Conservation (phyloP, 2,888 invertebrate genomes). For the Meteorus colon region DNA sequence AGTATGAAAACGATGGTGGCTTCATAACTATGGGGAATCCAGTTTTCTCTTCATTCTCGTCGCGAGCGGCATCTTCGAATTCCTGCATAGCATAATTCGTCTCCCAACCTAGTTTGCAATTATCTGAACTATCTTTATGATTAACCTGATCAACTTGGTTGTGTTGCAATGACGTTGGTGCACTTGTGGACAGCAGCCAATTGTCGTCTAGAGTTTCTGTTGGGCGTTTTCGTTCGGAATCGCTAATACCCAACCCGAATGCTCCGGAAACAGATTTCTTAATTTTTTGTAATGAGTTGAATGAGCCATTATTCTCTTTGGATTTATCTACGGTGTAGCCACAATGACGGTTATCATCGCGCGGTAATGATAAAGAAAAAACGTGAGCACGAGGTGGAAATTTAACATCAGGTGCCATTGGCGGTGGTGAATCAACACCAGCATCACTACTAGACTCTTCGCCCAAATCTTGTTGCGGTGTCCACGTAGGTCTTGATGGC, state of each 20-base stretch:
- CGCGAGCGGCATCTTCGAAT: slow-evolving; percentile 51
- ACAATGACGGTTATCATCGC: slow-evolving; percentile 75
- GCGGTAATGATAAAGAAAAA: slow-evolving; percentile 84
- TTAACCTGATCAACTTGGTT: slow-evolving; percentile 69
- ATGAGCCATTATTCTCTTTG: slow-evolving; percentile 74
- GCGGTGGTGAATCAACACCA: slow-evolving; percentile 68
- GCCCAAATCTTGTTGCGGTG: slow-evolving; percentile 89
- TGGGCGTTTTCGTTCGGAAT: slow-evolving; percentile 73
- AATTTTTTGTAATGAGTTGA: slow-evolving; percentile 82
- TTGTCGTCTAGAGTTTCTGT: slow-evolving; percentile 77
- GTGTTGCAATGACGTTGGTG: slow-evolving; percentile 85
- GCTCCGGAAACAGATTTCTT: slow-evolving; percentile 82
- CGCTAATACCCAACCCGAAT: slow-evolving; percentile 75
- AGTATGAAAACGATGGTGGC: slow-evolving; percentile 75
- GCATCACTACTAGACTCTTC: slow-evolving; percentile 75
- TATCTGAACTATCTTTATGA: slow-evolving; percentile 27
- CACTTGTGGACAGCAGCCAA: slow-evolving; percentile 88
- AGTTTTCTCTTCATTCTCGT: slow-evolving; percentile 50
- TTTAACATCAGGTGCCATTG: slow-evolving; percentile 64
- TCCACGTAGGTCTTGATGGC: slow-evolving; percentile 78
- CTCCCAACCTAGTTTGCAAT: slow-evolving; percentile 51
- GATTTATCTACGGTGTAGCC: slow-evolving; percentile 70
- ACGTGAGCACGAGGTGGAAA: slow-evolving; percentile 77
- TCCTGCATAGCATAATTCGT: slow-evolving; percentile 44
- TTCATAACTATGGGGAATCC: slow-evolving; percentile 65